These are phyloP conservation scores for Phorcus lineatus DNA, from an alignment of 2,888 invertebrate genomes.

Conservation along the genomic window DNA sequence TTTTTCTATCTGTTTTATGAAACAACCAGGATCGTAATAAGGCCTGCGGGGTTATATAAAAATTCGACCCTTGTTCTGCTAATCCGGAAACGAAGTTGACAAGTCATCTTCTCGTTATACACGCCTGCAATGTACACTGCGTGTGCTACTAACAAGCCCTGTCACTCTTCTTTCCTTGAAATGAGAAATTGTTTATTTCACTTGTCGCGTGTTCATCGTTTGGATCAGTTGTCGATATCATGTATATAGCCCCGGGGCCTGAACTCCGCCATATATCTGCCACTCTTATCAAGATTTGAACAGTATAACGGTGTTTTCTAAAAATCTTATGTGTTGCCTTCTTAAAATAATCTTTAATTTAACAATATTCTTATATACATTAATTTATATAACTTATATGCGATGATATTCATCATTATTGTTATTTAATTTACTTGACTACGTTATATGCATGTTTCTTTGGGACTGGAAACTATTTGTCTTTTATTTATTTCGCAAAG, in stretches of 20 bases:
- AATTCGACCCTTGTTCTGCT: not conserved
- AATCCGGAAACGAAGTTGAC: constrained; percentile 1
- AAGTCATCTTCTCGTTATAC: not conserved
- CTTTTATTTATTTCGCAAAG: too few species aligned
- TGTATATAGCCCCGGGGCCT: not conserved
- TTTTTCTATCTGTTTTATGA: not conserved
- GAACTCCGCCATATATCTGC: not conserved
- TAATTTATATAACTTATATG: too few species aligned
- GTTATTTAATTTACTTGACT: too few species aligned
- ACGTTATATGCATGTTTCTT: too few species aligned
- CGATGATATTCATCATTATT: too few species aligned
- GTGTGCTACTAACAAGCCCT: not conserved
- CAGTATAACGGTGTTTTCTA: too few species aligned
- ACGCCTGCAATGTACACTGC: not conserved
- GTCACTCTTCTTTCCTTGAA: not conserved
- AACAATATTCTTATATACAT: too few species aligned
- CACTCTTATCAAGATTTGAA: not conserved
- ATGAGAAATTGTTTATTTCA: constrained; percentile 13
- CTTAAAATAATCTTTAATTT: too few species aligned
- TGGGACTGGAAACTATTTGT: too few species aligned
- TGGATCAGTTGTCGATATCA: not conserved
- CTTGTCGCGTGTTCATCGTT: constrained; percentile 2
- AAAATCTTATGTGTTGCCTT: too few species aligned
- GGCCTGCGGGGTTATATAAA: not conserved
- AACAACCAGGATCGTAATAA: not conserved